Percentiles rank a stretch among this genome's conserved stretches.
Evolutionary conservation across 2,888 invertebrate species (phyloP).

Genomic region (Penaeus monodon): DNA sequence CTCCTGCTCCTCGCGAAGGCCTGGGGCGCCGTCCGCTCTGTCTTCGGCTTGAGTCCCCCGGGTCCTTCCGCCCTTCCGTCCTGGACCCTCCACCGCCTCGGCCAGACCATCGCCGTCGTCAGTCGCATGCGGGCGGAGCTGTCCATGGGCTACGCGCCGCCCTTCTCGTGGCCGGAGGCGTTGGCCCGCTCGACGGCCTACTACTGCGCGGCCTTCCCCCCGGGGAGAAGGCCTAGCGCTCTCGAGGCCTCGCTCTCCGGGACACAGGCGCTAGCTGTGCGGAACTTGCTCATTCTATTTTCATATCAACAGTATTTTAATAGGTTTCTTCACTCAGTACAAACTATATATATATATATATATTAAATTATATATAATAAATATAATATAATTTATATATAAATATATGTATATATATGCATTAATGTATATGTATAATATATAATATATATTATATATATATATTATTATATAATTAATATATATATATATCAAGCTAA

Average conservation of each 20-base stretch:
- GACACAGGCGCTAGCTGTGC: neutral
- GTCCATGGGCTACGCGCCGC: slow-evolving; percentile 27
- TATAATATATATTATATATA: slow-evolving; percentile 1
- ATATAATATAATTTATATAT: too few species aligned
- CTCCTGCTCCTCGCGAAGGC: slow-evolving; percentile 12
- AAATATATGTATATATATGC: slow-evolving; percentile 9
- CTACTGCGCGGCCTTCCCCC: neutral
- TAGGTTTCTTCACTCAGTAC: neutral
- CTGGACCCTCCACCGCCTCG: slow-evolving; percentile 24
- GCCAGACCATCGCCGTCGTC: slow-evolving; percentile 30
- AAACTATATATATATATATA: slow-evolving; percentile 21
- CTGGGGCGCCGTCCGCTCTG: slow-evolving; percentile 7
- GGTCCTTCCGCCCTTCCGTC: slow-evolving; percentile 17
- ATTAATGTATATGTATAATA: neutral
- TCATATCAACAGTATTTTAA: neutral
- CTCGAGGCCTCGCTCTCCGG: neutral
- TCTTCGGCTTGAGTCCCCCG: slow-evolving; percentile 2
- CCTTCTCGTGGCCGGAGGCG: slow-evolving; percentile 40
- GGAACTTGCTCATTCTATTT: neutral
- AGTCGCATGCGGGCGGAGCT: slow-evolving; percentile 47
- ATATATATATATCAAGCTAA: too few species aligned
- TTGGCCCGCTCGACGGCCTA: slow-evolving; percentile 18
- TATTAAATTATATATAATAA: slow-evolving; percentile 38
- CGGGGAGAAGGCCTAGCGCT: neutral
- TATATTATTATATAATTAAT: too few species aligned